Conservation (phyloP, 2,888 invertebrate species). For the Malthinus flaveolus region DNA sequence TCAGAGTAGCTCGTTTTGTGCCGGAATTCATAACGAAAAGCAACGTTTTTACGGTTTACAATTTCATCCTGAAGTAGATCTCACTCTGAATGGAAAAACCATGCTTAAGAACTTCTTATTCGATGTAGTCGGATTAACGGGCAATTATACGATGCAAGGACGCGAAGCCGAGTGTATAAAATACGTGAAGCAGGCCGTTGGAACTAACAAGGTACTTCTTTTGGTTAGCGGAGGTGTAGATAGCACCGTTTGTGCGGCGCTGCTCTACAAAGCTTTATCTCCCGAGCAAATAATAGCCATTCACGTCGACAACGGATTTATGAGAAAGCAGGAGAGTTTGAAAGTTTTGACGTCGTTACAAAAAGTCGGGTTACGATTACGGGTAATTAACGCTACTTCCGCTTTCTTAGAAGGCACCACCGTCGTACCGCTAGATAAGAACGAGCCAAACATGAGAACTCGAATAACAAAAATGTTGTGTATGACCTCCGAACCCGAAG, state of each 20-base stretch:
- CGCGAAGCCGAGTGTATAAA: conserved; percentile 90
- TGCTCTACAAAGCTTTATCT: conserved; percentile 86
- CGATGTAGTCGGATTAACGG: conserved; percentile 84
- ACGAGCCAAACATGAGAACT: conserved; percentile 60
- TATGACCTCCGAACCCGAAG: conserved; percentile 89
- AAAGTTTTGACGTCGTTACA: conserved; percentile 83
- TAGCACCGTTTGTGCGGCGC: conserved; percentile 98
- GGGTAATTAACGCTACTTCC: conserved; percentile 72
- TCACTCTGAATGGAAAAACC: conserved; percentile 86
- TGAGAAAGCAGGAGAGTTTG: conserved; percentile 93
- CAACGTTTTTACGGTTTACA: conserved; percentile 93
- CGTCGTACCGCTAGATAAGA: conserved; percentile 64
- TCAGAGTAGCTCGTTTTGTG: conserved; percentile 78
- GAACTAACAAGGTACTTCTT: conserved; percentile 86
- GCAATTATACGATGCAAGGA: conserved; percentile 85
- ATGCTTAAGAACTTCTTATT: conserved; percentile 96
- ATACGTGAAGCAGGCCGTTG: conserved; percentile 87
- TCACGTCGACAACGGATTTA: conserved; percentile 98
- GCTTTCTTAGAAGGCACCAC: conserved; percentile 83
- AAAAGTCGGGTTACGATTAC: conserved; percentile 76
- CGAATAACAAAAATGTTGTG: conserved; percentile 82
- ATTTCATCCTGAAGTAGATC: conserved; percentile 98
- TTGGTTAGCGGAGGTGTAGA: conserved; percentile 98
- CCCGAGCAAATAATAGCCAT: conserved; percentile 93
- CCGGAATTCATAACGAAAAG: conserved; percentile 91